Evolutionary conservation across 2,888 invertebrate species (phyloP), one percentile per base, ranked within the genome.

Genomic region (Dioctria linearis): DNA sequence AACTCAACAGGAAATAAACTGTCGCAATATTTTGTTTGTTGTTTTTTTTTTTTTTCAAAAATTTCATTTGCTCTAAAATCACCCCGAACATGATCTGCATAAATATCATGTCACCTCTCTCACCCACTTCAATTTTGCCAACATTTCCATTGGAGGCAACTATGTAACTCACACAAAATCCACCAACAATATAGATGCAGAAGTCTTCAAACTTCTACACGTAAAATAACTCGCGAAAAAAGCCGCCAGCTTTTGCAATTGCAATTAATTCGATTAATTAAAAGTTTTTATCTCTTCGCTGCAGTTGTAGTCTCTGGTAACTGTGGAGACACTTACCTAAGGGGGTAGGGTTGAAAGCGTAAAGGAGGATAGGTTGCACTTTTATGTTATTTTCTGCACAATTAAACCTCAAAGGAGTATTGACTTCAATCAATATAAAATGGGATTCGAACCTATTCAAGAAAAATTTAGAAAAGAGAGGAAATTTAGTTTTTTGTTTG

Each of bases 231-330:
- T 59, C 42, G 59, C 3, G 25, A 25, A n/a, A 25, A 43, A 59
- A 42, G 43, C 43, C 59, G 59, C 37, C 57, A 59, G 73, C 54
- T 54, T 11, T n/a, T n/a, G n/a, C 59, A 59, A 59, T 75, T 75
- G 57, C 73, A 59, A 43, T 75, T 75, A 59, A 75, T 59, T 49
- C 73, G 59, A 59, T 75, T 75, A 59, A 75, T 75, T 75, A 75
- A 75, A 75, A 75, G 43, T 57, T 75, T 75, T 40, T 25, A 75
- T 25, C 39, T 9, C 57, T 39, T 3, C 39, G 63, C n/a, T n/a
- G 6, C 4, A 25, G 25, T 25, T 25, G 25, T 25, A 25, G 25
- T 25, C 25, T 25, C 25, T 1, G 25, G 25, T 25, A 25, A 25
- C 25, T 25, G 25, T 25, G 25, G 25, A 25, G 25, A 25, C 25